These are phyloP conservation scores for Tyria jacobaeae DNA, from an alignment of 2,888 invertebrate species.

Conservation along the genomic window DNA sequence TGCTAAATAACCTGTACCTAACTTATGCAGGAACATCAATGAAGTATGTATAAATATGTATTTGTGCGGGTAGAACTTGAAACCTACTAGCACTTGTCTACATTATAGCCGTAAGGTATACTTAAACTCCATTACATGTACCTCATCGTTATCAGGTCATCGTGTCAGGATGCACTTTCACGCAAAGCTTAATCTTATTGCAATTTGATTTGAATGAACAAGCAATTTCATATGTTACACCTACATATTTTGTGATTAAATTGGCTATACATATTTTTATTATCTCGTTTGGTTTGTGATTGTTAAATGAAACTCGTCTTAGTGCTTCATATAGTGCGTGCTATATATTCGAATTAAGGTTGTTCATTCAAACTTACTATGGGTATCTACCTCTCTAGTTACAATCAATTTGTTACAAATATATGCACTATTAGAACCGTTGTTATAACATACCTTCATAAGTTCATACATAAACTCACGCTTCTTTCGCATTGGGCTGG, in stretches of 20 bases:
- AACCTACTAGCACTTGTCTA: not conserved
- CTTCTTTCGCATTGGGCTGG: too few species aligned
- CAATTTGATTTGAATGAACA: slow-evolving; percentile 48
- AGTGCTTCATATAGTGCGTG: too few species aligned
- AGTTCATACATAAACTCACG: too few species aligned
- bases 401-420: too few species aligned
- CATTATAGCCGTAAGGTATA: not conserved
- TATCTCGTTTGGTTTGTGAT: slow-evolving; percentile 22
- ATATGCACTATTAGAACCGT: too few species aligned
- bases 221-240: slow-evolving; percentile 39
- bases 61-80: not conserved
- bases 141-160: slow-evolving; percentile 24
- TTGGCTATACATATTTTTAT: slow-evolving; percentile 43
- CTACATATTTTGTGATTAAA: slow-evolving; percentile 32
- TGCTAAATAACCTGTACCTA: not conserved
- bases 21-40: not conserved
- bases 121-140: not conserved
- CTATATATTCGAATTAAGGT: too few species aligned
- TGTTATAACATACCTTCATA: too few species aligned
- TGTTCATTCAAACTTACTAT: too few species aligned
- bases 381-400: too few species aligned
- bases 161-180: slow-evolving; percentile 33
- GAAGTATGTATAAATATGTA: not conserved
- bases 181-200: slow-evolving; percentile 36
- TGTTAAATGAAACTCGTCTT: too few species aligned